phyloP scores from a whole-genome alignment of 2,113 vertebrate genomes.

The Muscicapa adusta region DNA sequence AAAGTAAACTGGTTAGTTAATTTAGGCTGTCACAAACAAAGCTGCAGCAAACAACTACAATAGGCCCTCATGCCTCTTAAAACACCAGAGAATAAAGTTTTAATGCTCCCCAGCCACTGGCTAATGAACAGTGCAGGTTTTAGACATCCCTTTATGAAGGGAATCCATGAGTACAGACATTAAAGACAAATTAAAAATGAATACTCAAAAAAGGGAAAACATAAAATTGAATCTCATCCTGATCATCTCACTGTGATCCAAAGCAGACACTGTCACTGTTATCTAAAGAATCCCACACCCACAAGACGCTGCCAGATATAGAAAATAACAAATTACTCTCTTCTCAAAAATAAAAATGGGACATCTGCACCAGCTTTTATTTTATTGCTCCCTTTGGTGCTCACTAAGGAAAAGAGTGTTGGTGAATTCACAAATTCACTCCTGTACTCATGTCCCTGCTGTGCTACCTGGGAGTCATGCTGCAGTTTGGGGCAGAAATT shows the following conservation, averaged over 20 bases:
- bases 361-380: background rate
- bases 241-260: background rate
- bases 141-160: background rate
- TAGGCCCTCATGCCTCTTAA: background rate
- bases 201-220: background rate
- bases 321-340: background rate
- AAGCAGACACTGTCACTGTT: background rate
- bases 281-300: background rate
- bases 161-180: background rate
- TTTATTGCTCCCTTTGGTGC: background rate
- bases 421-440: background rate
- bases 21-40: constrained; percentile 1
- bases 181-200: background rate
- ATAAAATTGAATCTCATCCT: background rate
- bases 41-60: background rate
- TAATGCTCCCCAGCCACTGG: background rate
- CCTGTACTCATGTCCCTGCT: background rate
- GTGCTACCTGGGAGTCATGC: background rate
- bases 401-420: background rate
- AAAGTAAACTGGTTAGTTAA: constrained; percentile 14
- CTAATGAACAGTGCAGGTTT: background rate
- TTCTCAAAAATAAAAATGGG: background rate
- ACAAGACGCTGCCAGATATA: background rate
- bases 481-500: background rate
- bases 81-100: background rate